Evolutionary conservation across 2,797 vertebrate genomes (phyloP).

Genomic region (Pelobates cultripes): DNA sequence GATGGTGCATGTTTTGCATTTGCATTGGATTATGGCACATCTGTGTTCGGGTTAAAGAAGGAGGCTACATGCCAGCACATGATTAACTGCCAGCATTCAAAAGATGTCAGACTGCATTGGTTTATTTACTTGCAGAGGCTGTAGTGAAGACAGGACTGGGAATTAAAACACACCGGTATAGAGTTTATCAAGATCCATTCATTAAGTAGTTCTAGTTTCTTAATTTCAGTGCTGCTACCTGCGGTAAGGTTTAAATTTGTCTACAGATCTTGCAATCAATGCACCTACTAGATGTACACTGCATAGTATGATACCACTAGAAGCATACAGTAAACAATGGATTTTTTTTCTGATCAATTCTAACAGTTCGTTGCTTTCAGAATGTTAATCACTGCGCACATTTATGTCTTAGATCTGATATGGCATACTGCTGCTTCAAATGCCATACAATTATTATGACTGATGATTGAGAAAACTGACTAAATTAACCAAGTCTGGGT

Average conservation of each 20-base stretch:
- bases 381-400: constrained; percentile 7
- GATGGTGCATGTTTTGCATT: constrained; percentile 46
- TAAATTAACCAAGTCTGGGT: neutral
- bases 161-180: neutral
- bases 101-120: constrained; percentile 15
- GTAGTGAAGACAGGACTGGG: neutral
- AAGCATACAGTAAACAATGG: constrained; percentile 17
- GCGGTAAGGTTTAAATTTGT: neutral
- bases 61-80: constrained; percentile 39
- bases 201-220: neutral
- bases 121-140: constrained; percentile 14
- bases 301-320: constrained; percentile 5
- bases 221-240: constrained; percentile 1
- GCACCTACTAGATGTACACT: constrained; percentile 7
- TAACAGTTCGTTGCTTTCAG: constrained; percentile 6
- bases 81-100: constrained; percentile 37
- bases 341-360: constrained; percentile 19
- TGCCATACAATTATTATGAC: neutral
- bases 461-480: neutral
- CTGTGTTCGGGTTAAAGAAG: constrained; percentile 47
- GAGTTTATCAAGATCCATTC: constrained; percentile 17
- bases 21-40: constrained; percentile 50
- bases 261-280: constrained; percentile 34
- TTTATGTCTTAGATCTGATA: neutral
- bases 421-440: neutral